Evolutionary conservation across 2,797 vertebrate genomes (phyloP), one percentile per base, ranked within the genome.

Genomic region (Parauchenoglanis ngamensis): DNA sequence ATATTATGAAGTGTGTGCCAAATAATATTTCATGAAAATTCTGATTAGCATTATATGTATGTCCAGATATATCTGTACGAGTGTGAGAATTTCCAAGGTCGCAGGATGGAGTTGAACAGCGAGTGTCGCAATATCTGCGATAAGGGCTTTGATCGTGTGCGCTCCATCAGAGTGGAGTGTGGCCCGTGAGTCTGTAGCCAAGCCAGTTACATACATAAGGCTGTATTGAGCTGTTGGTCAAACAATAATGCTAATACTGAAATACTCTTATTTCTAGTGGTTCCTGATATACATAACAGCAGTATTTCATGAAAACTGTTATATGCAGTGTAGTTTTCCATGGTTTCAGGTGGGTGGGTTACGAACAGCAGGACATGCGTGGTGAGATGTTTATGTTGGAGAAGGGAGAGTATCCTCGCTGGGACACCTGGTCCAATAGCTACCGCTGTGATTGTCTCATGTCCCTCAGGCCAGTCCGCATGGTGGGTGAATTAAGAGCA

Each of bases 381-480:
- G 96, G 96, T 73, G 96, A 97, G 93, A 97, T 96, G 96, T 97
- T 96, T 93, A 94, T 97, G 68, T 91, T 97, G 93, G 96, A 97
- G 93, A 97, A 94, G 89, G 96, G 96, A 73, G 96, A 97, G 91
- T 97, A 96, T 83, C 96, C 96, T 31, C 95, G 96, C 88, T 97
- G 96, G 96, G 95, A 97, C 91, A 96, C 96, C 91, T 97, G 96
- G 96, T 95, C 96, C 92, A 97, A 97, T 94, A 97, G 96, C 91
- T 95, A 96, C 94, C 94, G 96, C 81, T 95, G 94, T 80, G 96
- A 97, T 90, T 92, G 92, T 79, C 89, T 97, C 85, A 96, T 96
- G 96, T 97, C 96, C 0, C 91, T 97, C 88, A 94, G 96, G 84
- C 96, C 96, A 2, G 92, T 96, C 83, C 92, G 85, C 35, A 97